These are phyloP conservation scores for Pogonocherus hispidulus DNA, from an alignment of 2,888 invertebrate genomes.

Conservation along the genomic window DNA sequence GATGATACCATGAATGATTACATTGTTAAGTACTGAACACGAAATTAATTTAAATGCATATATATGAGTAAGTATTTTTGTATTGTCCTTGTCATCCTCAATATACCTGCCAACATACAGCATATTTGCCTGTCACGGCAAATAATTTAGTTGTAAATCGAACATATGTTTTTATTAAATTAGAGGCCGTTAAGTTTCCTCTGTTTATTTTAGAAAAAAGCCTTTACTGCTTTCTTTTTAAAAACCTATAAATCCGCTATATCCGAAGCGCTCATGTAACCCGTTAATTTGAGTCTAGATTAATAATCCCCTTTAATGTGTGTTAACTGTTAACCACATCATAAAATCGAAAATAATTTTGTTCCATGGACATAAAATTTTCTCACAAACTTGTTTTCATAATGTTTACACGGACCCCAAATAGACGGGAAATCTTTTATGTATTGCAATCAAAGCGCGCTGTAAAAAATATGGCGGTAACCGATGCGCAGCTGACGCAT, in stretches of 20 bases:
- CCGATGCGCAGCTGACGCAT: constrained; percentile 26
- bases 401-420: constrained; percentile 30
- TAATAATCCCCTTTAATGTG: constrained; percentile 28
- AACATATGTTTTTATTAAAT: constrained; percentile 2
- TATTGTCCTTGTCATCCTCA: too few relatives aligned
- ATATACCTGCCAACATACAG: too few relatives aligned
- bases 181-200: not conserved
- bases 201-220: constrained; percentile 19
- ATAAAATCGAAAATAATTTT: constrained; percentile 32
- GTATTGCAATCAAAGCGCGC: constrained; percentile 26
- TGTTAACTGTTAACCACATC: constrained; percentile 30
- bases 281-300: constrained; percentile 20
- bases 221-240: constrained; percentile 12
- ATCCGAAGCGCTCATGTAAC: constrained; percentile 9
- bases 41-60: too few relatives aligned
- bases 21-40: too few relatives aligned
- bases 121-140: too few relatives aligned
- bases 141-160: not conserved
- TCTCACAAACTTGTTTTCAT: constrained; percentile 27
- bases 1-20: too few relatives aligned
- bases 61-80: too few relatives aligned
- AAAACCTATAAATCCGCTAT: constrained; percentile 10
- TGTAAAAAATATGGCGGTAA: constrained; percentile 26
- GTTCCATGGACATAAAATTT: constrained; percentile 27
- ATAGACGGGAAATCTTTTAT: constrained; percentile 30